phyloP scores from a whole-genome alignment of 2,888 invertebrate genomes.

The Leucophora obtusa region DNA sequence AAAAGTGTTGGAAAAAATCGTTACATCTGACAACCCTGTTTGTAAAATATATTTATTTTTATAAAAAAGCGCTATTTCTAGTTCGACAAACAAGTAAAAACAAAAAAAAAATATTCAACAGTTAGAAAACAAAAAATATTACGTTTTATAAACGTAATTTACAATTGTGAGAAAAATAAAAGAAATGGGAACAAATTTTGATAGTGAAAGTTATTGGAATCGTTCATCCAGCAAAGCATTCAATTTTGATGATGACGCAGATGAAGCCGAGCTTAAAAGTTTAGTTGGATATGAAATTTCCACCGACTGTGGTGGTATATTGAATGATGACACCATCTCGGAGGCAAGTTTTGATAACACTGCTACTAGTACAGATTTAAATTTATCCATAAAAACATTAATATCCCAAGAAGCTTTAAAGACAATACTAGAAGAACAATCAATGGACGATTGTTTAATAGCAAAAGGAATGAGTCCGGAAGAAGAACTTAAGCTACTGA shows the following conservation, averaged over 20 bases:
- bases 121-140: too few relatives aligned
- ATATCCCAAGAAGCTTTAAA: constrained; percentile 75
- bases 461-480: constrained; percentile 75
- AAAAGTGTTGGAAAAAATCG: too few relatives aligned
- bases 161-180: background rate
- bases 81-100: too few relatives aligned
- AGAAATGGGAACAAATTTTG: constrained; percentile 74
- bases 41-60: too few relatives aligned
- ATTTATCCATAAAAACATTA: constrained; percentile 75
- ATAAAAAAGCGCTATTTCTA: too few relatives aligned
- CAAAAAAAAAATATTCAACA: too few relatives aligned
- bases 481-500: constrained; percentile 76
- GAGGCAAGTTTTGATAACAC: constrained; percentile 77
- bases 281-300: constrained; percentile 68
- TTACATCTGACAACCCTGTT: too few relatives aligned
- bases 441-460: constrained; percentile 72
- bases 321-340: constrained; percentile 76
- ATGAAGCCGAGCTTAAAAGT: constrained; percentile 49
- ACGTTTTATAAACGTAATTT: background rate
- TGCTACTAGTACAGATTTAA: constrained; percentile 68
- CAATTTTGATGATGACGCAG: constrained; percentile 89
- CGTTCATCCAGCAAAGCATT: constrained; percentile 86
- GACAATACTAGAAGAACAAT: constrained; percentile 73
- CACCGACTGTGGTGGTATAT: constrained; percentile 67
- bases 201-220: constrained; percentile 89